phyloP scores from a whole-genome alignment of 2,888 invertebrate genomes.

The Cephus nigrinus region DNA sequence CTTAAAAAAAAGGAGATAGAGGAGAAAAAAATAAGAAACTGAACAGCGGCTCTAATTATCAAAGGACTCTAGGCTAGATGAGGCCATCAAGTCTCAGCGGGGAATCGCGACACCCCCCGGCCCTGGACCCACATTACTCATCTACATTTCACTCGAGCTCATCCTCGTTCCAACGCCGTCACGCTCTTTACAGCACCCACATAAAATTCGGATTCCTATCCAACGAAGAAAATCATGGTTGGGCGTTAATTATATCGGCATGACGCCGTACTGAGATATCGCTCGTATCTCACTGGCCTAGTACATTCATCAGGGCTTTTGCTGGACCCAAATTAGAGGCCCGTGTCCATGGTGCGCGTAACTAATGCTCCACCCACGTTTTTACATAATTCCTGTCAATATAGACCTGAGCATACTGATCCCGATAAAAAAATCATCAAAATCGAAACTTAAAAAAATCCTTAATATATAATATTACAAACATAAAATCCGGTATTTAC shows the following conservation, averaged over 20 bases:
- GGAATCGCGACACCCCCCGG: constrained; percentile 61
- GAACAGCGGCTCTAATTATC: not conserved
- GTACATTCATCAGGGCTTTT: not conserved
- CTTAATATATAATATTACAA: not conserved
- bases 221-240: constrained; percentile 30
- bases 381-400: not conserved
- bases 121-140: constrained; percentile 59
- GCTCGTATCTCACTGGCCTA: constrained; percentile 52
- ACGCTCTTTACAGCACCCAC: constrained; percentile 64
- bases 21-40: constrained; percentile 20
- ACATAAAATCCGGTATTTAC: not conserved
- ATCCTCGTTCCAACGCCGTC: constrained; percentile 64
- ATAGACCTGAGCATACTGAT: not conserved
- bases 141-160: constrained; percentile 56
- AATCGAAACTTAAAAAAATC: not conserved
- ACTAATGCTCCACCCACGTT: not conserved
- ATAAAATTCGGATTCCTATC: constrained; percentile 63
- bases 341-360: not conserved
- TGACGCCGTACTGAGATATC: constrained; percentile 53
- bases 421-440: not conserved
- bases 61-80: constrained; percentile 53
- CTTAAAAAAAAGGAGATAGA: not conserved
- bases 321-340: not conserved
- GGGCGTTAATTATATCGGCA: constrained; percentile 58
- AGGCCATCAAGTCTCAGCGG: constrained; percentile 64